Base-by-base conservation (phyloP, 1,140 invertebrate genomes). In the Trichonephila clavipes region DNA sequence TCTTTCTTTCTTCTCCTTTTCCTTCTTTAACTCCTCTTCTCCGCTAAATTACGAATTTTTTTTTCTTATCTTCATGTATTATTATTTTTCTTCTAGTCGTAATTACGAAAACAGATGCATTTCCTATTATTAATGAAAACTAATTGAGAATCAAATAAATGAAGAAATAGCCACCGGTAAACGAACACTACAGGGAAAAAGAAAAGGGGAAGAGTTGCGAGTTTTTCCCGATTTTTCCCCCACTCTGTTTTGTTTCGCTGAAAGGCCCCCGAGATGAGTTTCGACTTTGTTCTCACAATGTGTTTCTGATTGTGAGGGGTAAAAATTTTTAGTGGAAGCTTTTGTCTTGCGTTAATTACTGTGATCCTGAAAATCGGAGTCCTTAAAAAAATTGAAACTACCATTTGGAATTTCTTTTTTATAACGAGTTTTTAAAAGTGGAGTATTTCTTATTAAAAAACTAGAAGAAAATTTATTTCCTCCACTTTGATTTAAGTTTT, bases 71-170 rank as follows among this genome's bases (percentile, higher is more conserved):
- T 24, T 62, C n/a, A 51, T 51, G 21, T 21, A 58, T 58, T 44
- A 44, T 89, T 28, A 86, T 92, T 92, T 92, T 86, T 86, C 82
- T 86, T 24, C 66, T 82, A 88, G 85, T 88, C 66, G 92, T 93
- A 93, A 93, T 93, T 93, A 93, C 92, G 85, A 93, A 93, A 93
- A 93, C 92, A 93, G 92, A 93, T 93, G 92, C 92, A 88, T 93
- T 93, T 93, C 92, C 92, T 93, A 81, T 93, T 93, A 93, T 93
- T 93, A 93, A 93, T 93, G 85, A 93, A 93, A 86, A 88, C 92
- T 93, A 93, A 93, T 93, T 93, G 92, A 93, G 92, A 88, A 93
- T 93, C 92, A 93, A 93, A 93, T 93, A 93, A 93, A 88, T 93
- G 82, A 92, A 92, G 90, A 92, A 92, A 86, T 62, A 92, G 90